phyloP scores from a whole-genome alignment of 1,140 invertebrate species.

The Drosophila mayri region DNA sequence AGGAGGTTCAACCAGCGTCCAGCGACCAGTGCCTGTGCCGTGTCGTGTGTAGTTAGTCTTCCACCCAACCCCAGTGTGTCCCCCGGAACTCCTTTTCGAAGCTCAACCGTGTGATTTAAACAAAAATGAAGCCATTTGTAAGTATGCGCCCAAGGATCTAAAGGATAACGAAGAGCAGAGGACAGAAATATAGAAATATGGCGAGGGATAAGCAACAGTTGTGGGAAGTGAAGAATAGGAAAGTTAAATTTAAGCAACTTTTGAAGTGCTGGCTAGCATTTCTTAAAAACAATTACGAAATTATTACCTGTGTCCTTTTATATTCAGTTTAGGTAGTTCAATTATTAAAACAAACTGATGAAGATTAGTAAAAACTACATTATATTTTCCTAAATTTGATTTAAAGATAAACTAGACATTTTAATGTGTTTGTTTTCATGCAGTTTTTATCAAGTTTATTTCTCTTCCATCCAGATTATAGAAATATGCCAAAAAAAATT shows the following conservation, averaged over 20 bases:
- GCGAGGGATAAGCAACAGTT: neutral
- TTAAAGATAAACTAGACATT: too few species aligned
- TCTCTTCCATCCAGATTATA: neutral
- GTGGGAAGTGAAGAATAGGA: neutral
- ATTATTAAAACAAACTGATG: neutral
- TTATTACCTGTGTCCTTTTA: too few species aligned
- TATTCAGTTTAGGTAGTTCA: neutral
- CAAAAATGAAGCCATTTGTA: slow-evolving; percentile 80
- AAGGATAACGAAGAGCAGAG: slow-evolving; percentile 30
- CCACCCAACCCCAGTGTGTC: slow-evolving; percentile 33
- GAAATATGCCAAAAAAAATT: neutral
- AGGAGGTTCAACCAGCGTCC: slow-evolving; percentile 84
- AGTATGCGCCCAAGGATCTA: slow-evolving; percentile 41
- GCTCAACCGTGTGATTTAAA: slow-evolving; percentile 62
- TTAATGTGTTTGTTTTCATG: neutral
- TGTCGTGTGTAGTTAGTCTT: slow-evolving; percentile 64
- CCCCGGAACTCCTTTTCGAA: slow-evolving; percentile 38
- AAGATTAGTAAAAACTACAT: too few species aligned
- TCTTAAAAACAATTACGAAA: too few species aligned
- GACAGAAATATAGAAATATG: neutral
- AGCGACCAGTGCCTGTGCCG: slow-evolving; percentile 60
- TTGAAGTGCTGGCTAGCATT: too few species aligned
- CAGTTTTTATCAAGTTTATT: too few species aligned
- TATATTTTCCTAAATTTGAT: too few species aligned
- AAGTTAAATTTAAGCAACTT: neutral